Base-by-base conservation (phyloP, 2,797 vertebrate genomes). In the Acrossocheilus fasciatus region DNA sequence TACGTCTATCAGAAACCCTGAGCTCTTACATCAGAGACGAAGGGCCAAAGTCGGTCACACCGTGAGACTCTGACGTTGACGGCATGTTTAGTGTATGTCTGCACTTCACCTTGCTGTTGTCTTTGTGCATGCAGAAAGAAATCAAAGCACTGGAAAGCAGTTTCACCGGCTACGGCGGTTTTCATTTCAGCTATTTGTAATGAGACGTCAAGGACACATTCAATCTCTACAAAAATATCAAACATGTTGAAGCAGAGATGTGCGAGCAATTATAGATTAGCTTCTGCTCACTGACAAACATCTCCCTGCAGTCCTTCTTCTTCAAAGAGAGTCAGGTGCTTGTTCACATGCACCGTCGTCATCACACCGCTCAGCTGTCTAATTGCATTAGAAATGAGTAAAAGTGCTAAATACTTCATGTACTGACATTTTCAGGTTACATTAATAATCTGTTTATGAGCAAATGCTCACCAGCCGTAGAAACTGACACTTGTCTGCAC, bases 401-500 rank as follows among this genome's bases (percentile, higher is more conserved):
- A 26, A 80, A 64, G 57, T 64, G 77, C 39, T 80, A n/a, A 43
- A 64, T 43, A 45, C 54, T 64, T 64, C 36, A 45, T 80, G 41
- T 20, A 41, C 36, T 30, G 77, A 64, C 57, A 30, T 79, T 59
- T 59, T 11, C 77, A 79, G 77, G 77, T 64, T 15, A 18, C 14
- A 43, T 59, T 79, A 64, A 26, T 80, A 59, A 80, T 80, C 59
- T 64, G 57, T 80, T 80, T 30, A 80, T 80, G 77, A 80, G 23
- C 39, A 79, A 64, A 62, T 34, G 45, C 17, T 77, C 74, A 52
- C 41, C 47, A 34, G 43, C 73, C 3, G 3, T 50, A 50, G 43
- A 75, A 50, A 75, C 68, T 70, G 20, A 43, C 36, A 34, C 45
- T 50, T 8, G n/a, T 47, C 6, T 17, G 26, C 47, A 54, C 30